Evolutionary conservation across 2,113 vertebrate genomes (phyloP).

Genomic region (Struthidea cinerea): DNA sequence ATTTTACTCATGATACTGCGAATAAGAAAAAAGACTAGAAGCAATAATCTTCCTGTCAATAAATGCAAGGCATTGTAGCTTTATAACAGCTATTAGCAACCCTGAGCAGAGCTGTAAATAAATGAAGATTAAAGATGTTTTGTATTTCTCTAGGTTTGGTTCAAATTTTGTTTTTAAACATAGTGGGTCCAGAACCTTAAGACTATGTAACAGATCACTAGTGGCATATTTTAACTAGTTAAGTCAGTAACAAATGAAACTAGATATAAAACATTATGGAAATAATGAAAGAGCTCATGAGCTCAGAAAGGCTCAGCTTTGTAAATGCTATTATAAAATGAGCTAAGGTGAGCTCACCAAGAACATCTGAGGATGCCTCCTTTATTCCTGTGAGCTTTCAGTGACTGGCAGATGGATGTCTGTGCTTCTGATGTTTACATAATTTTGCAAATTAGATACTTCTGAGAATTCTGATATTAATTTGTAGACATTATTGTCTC

Average conservation of each 20-base stretch:
- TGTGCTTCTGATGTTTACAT: not conserved
- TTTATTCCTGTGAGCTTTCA: not conserved
- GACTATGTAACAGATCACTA: slow-evolving; percentile 9
- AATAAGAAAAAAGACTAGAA: slow-evolving; percentile 53
- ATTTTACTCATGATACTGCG: slow-evolving; percentile 8
- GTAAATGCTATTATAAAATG: not conserved
- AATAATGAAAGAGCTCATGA: slow-evolving; percentile 4
- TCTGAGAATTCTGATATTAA: not conserved
- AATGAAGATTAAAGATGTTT: slow-evolving; percentile 8
- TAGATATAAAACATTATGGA: not conserved
- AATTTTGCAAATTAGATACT: not conserved
- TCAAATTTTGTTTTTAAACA: not conserved
- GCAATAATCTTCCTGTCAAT: slow-evolving; percentile 63
- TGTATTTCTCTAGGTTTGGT: not conserved
- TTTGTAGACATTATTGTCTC: not conserved
- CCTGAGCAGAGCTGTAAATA: slow-evolving; percentile 8
- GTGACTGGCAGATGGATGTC: not conserved
- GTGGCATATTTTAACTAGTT: slow-evolving; percentile 13
- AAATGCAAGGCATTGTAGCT: slow-evolving; percentile 59
- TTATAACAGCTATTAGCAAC: slow-evolving; percentile 50
- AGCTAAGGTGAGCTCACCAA: not conserved
- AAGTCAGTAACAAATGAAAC: slow-evolving; percentile 35
- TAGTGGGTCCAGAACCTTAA: not conserved
- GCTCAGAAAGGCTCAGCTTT: slow-evolving; percentile 38
- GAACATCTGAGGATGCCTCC: not conserved